Conservation (phyloP, 2,113 vertebrate species). For the Daboia siamensis region DNA sequence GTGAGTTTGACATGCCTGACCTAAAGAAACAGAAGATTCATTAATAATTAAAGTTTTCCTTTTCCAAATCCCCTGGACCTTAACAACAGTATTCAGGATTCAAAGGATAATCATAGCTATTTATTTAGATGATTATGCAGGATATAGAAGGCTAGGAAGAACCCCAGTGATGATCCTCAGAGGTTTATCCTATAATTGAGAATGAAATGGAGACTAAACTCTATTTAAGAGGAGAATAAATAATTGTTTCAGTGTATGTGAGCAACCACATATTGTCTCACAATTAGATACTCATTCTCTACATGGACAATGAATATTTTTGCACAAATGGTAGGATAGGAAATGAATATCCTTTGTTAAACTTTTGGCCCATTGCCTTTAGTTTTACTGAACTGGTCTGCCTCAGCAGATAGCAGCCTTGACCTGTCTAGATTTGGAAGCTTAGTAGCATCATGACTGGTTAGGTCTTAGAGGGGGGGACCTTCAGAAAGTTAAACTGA, state of each 20-base stretch:
- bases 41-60: background rate
- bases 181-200: background rate
- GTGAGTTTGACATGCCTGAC: no score
- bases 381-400: background rate
- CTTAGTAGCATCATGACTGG: background rate
- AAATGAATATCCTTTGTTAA: background rate
- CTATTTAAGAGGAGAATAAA: background rate
- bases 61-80: background rate
- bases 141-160: background rate
- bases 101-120: background rate
- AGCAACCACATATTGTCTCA: background rate
- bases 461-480: background rate
- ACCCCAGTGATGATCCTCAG: background rate
- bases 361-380: background rate
- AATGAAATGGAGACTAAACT: background rate
- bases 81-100: background rate
- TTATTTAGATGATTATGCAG: background rate
- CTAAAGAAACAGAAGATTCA: background rate
- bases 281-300: background rate
- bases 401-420: background rate
- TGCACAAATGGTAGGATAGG: background rate
- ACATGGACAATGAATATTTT: background rate
- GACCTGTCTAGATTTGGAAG: background rate
- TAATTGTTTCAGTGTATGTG: background rate
- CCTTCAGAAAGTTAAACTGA: background rate